Conservation (phyloP, 2,797 vertebrate genomes). For the Megaceryle alcyon region DNA sequence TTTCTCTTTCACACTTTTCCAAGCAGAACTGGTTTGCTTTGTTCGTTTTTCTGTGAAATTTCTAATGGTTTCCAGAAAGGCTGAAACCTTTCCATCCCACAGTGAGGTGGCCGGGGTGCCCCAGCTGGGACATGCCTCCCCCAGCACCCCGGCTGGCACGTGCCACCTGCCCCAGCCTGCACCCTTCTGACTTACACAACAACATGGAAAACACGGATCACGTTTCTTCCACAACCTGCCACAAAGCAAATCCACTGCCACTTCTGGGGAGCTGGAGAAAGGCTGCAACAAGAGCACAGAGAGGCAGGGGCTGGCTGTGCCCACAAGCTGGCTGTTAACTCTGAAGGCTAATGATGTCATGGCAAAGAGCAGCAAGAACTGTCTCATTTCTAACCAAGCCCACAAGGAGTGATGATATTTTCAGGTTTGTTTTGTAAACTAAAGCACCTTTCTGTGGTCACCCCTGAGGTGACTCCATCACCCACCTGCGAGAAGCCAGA, state of each 20-base stretch:
- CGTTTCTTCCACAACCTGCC: neutral
- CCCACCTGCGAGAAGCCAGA: neutral
- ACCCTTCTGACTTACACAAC: neutral
- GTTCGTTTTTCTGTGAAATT: neutral
- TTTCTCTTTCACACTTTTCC: neutral
- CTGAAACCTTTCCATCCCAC: neutral
- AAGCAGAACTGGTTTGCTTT: neutral
- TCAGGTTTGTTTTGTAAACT: neutral
- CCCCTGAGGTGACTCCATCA: rapidly evolving
- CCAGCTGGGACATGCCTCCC: neutral
- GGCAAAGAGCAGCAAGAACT: neutral
- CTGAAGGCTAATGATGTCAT: neutral
- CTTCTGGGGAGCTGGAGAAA: neutral
- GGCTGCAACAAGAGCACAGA: neutral
- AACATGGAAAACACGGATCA: neutral
- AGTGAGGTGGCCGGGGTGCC: neutral
- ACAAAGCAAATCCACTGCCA: neutral
- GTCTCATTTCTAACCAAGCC: neutral
- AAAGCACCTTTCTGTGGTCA: neutral
- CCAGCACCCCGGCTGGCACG: neutral
- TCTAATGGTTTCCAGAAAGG: neutral
- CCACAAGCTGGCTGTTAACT: neutral
- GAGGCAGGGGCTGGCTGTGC: neutral
- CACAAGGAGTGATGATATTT: neutral
- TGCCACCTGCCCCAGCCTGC: neutral